These are phyloP conservation scores for Pseudeuparius sepicola DNA, from an alignment of 2,888 invertebrate genomes.

Conservation along the genomic window DNA sequence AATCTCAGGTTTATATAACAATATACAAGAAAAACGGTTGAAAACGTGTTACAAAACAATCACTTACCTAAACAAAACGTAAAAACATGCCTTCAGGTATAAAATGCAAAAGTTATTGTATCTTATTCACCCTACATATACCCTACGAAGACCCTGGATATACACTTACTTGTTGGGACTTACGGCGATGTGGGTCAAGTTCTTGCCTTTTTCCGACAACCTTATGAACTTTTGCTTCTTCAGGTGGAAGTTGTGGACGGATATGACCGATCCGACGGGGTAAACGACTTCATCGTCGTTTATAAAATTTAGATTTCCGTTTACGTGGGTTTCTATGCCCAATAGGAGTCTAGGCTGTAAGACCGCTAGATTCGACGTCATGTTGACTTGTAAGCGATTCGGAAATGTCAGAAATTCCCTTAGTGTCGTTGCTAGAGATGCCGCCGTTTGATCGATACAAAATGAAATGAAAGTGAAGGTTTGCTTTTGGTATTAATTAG, in stretches of 20 bases:
- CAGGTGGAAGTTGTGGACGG: slow-evolving; percentile 61
- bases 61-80: too few relatives aligned
- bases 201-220: slow-evolving; percentile 54
- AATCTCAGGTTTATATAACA: too few relatives aligned
- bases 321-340: slow-evolving; percentile 53
- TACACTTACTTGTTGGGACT: slow-evolving; percentile 57
- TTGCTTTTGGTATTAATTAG: too few relatives aligned
- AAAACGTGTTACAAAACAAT: too few relatives aligned
- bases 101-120: not conserved
- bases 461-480: too few relatives aligned
- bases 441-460: too few relatives aligned
- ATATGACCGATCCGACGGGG: slow-evolving; percentile 67
- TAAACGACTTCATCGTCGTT: slow-evolving; percentile 68
- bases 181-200: slow-evolving; percentile 51
- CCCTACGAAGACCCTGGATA: not conserved
- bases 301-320: slow-evolving; percentile 63
- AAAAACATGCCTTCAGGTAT: too few relatives aligned
- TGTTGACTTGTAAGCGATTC: too few relatives aligned
- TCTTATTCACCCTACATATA: not conserved
- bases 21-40: too few relatives aligned
- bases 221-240: slow-evolving; percentile 65
- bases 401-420: too few relatives aligned
- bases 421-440: too few relatives aligned
- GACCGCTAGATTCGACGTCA: slow-evolving; percentile 35
- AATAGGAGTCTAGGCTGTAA: slow-evolving; percentile 52